Conservation (phyloP, 2,797 vertebrate species). For the Spheniscus humboldti region DNA sequence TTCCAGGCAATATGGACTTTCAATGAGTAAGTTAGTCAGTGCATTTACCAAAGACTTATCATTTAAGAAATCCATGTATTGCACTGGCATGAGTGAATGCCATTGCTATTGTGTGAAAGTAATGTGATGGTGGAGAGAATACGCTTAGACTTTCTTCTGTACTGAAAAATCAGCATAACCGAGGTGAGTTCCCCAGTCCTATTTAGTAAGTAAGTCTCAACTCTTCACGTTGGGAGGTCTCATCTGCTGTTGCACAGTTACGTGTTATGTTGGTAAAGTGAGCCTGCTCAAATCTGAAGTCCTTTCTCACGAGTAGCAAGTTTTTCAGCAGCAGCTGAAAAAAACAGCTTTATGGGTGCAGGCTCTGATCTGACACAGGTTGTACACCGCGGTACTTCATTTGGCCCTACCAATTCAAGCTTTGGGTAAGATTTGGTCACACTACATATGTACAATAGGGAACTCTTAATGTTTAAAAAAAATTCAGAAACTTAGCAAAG, state of each 20-base stretch:
- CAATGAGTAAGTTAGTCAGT: background rate
- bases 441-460: background rate
- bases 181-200: background rate
- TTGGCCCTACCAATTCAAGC: background rate
- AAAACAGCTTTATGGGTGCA: background rate
- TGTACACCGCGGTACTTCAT: fast-evolving
- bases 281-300: background rate
- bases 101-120: background rate
- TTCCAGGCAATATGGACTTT: background rate
- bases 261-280: background rate
- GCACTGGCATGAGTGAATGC: background rate
- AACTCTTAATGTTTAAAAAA: background rate
- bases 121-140: background rate
- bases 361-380: background rate
- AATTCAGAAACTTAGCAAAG: background rate
- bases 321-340: background rate
- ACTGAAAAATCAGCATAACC: background rate
- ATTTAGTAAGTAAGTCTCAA: background rate
- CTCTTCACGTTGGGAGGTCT: background rate
- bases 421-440: background rate
- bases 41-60: background rate
- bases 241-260: background rate
- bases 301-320: background rate
- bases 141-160: background rate
- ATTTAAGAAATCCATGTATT: background rate